These are phyloP conservation scores for Tenualosa ilisha DNA, from an alignment of 2,797 vertebrate genomes.

Conservation along the genomic window DNA sequence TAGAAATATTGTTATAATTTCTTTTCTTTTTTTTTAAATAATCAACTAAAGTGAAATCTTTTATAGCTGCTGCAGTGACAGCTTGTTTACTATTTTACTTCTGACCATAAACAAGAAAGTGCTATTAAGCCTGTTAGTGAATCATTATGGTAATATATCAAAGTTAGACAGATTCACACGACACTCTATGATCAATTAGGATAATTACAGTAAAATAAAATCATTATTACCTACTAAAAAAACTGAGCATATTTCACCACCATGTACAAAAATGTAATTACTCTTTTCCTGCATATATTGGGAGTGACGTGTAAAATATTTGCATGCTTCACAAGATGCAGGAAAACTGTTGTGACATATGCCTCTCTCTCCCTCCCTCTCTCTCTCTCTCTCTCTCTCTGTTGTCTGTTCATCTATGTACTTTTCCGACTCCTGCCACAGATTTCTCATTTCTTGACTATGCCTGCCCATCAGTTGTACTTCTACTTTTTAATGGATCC, in stretches of 20 bases:
- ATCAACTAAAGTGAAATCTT: neutral
- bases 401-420: too few relatives aligned
- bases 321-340: neutral
- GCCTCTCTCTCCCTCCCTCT: neutral
- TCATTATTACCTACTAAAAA: neutral
- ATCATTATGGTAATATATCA: neutral
- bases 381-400: neutral
- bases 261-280: neutral
- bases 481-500: too few relatives aligned
- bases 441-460: too few relatives aligned
- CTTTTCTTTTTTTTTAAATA: neutral
- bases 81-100: neutral
- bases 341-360: neutral
- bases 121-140: neutral
- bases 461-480: too few relatives aligned
- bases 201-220: neutral
- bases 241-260: neutral
- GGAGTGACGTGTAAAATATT: neutral
- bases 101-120: neutral
- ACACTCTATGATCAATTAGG: neutral
- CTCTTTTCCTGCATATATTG: too few relatives aligned
- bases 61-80: neutral
- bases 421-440: too few relatives aligned
- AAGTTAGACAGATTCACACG: neutral
- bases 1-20: neutral